Evolutionary conservation across 2,888 invertebrate genomes (phyloP).

Genomic region (Norana najaformis): DNA sequence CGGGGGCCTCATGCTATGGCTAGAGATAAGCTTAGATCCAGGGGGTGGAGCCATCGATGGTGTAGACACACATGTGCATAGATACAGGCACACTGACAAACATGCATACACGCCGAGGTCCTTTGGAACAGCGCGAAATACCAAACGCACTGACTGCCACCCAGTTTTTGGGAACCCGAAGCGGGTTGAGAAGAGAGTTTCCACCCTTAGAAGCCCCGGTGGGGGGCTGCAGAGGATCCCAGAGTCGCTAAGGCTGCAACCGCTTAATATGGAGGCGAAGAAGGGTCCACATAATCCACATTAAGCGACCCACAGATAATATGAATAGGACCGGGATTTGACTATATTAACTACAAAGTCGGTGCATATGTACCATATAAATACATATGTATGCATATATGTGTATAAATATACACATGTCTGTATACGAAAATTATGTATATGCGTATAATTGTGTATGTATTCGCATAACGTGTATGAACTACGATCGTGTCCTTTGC

Average conservation of each 20-base stretch:
- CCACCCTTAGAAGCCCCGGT: background rate
- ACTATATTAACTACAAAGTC: background rate
- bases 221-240: background rate
- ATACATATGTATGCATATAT: too few relatives aligned
- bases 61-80: background rate
- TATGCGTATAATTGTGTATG: background rate
- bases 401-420: too few relatives aligned
- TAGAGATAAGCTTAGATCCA: background rate
- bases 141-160: background rate
- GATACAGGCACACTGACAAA: background rate
- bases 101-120: too few relatives aligned
- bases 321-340: background rate
- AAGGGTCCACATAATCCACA: constrained; percentile 2
- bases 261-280: background rate
- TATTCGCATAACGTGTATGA: background rate
- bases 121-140: background rate
- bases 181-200: background rate
- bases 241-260: background rate
- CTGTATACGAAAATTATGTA: background rate
- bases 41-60: background rate
- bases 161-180: background rate
- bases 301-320: background rate
- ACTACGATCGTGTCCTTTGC: background rate
- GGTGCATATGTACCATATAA: background rate
- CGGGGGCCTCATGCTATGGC: background rate